Conservation (phyloP, 2,797 vertebrate genomes). For the Staurois parvus region DNA sequence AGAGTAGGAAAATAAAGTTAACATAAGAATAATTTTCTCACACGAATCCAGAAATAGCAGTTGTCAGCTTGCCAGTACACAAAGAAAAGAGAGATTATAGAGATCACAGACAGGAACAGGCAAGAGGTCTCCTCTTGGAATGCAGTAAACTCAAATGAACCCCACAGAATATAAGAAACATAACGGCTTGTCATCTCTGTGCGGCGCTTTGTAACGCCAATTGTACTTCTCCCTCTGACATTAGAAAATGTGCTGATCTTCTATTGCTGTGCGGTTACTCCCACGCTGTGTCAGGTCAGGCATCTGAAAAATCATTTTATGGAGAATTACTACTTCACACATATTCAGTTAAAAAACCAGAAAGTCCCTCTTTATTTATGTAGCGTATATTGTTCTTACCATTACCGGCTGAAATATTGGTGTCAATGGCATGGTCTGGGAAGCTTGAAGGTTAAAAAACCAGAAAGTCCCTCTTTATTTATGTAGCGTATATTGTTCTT, state of each 20-base stretch:
- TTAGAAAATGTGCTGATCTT: neutral
- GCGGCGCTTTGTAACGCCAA: neutral
- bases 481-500: too few species aligned
- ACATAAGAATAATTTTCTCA: constrained; percentile 3
- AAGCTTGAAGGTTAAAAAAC: too few species aligned
- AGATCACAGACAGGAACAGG: neutral
- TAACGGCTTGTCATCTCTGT: constrained; percentile 19
- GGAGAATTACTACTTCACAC: too few species aligned
- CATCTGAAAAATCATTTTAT: neutral
- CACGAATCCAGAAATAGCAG: constrained; percentile 16
- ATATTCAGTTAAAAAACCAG: too few species aligned
- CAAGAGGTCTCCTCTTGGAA: constrained; percentile 10
- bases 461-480: too few species aligned
- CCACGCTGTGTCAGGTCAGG: neutral
- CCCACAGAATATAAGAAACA: neutral
- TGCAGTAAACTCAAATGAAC: constrained; percentile 44
- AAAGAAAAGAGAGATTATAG: constrained; percentile 19
- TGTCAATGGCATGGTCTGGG: too few species aligned
- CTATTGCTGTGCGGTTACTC: neutral
- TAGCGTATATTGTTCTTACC: too few species aligned
- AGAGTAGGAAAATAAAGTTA: constrained; percentile 16
- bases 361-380: too few species aligned
- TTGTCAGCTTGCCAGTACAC: constrained; percentile 32
- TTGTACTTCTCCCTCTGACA: neutral
- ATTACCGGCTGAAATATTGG: too few species aligned